These are phyloP conservation scores for Gadopsis marmoratus DNA, from an alignment of 2,797 vertebrate species.

Conservation along the genomic window DNA sequence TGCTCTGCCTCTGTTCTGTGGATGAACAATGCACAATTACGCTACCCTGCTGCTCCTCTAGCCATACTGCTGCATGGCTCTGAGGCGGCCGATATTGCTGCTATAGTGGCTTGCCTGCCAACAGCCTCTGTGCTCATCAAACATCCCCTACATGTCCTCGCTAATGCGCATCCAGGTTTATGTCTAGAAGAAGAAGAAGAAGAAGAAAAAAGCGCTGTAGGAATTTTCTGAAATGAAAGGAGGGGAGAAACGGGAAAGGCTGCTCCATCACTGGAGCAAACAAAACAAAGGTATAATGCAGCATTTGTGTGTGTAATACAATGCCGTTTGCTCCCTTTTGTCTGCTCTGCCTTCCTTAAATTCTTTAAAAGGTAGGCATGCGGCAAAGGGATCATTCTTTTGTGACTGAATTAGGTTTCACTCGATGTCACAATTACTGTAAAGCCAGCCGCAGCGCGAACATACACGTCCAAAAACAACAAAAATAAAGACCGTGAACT, in stretches of 20 bases:
- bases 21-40: slow-evolving; percentile 89
- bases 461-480: slow-evolving; percentile 24
- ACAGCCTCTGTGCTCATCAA: slow-evolving; percentile 70
- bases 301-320: slow-evolving; percentile 68
- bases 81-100: slow-evolving; percentile 72
- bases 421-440: slow-evolving; percentile 33
- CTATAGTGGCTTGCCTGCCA: slow-evolving; percentile 69
- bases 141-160: slow-evolving; percentile 70
- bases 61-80: slow-evolving; percentile 71
- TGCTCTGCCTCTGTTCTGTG: slow-evolving; percentile 86
- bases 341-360: slow-evolving; percentile 50
- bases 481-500: slow-evolving; percentile 27
- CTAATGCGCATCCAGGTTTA: slow-evolving; percentile 77
- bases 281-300: slow-evolving; percentile 68
- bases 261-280: slow-evolving; percentile 49
- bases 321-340: slow-evolving; percentile 62
- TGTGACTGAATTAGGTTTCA: slow-evolving; percentile 56
- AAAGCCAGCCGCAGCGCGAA: slow-evolving; percentile 20
- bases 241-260: slow-evolving; percentile 50
- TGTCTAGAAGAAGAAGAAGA: slow-evolving; percentile 42
- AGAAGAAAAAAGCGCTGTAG: slow-evolving; percentile 64
- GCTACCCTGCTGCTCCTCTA: slow-evolving; percentile 81
- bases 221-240: slow-evolving; percentile 72
- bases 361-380: slow-evolving; percentile 49
- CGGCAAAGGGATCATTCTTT: slow-evolving; percentile 45